These are phyloP conservation scores for Calyptommatus sinebrachiatus DNA, from an alignment of 2,113 vertebrate species.

Conservation along the genomic window DNA sequence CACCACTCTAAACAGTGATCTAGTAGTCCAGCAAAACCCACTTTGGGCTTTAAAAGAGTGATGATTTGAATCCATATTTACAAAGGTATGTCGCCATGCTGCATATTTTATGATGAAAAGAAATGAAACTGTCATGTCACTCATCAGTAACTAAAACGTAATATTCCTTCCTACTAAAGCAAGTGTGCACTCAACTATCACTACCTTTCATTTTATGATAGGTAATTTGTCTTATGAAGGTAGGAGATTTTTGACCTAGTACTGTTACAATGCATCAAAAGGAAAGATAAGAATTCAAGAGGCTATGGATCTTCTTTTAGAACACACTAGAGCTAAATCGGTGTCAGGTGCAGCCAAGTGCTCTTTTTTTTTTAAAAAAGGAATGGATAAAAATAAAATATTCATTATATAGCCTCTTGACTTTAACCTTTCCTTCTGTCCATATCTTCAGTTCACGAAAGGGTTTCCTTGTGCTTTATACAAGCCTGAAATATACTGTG, in stretches of 20 bases:
- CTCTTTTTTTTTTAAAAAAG: not conserved
- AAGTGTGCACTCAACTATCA: not conserved
- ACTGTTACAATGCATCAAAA: not conserved
- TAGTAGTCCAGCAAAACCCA: too few relatives aligned
- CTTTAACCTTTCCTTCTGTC: slow-evolving; percentile 1
- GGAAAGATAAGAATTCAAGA: not conserved
- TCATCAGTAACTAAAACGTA: not conserved
- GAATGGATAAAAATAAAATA: not conserved
- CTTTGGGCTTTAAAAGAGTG: not conserved
- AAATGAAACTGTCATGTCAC: not conserved
- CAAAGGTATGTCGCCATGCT: not conserved
- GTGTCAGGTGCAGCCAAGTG: not conserved
- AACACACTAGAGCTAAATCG: slow-evolving; percentile 27
- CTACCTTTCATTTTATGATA: not conserved
- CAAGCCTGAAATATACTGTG: slow-evolving; percentile 11
- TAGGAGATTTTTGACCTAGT: not conserved
- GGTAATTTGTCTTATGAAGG: not conserved
- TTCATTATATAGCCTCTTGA: not conserved
- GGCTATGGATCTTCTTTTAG: not conserved
- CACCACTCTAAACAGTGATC: not conserved
- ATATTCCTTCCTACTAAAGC: not conserved
- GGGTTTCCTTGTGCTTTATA: slow-evolving; percentile 14
- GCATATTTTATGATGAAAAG: not conserved
- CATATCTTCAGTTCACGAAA: slow-evolving; percentile 21
- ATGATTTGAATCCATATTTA: not conserved